These are phyloP conservation scores for Alca torda DNA, from an alignment of 2,797 vertebrate species.

Conservation along the genomic window DNA sequence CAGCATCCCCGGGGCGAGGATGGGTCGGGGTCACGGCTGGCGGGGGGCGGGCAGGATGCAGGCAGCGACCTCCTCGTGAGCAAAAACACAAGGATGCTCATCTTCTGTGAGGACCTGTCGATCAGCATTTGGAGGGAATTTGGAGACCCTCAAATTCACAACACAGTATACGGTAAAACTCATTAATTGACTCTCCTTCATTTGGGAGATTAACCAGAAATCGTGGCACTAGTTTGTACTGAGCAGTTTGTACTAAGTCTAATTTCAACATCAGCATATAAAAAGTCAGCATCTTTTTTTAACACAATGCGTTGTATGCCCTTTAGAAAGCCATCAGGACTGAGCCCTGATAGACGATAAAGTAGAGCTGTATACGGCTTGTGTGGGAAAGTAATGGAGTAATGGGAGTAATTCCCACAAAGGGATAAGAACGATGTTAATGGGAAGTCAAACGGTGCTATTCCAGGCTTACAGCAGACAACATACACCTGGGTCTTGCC, in stretches of 20 bases:
- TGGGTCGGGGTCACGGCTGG: fast-evolving
- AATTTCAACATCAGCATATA: not conserved
- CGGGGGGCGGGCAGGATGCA: no score
- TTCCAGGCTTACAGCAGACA: not conserved
- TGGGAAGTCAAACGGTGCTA: not conserved
- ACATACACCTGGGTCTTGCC: no score
- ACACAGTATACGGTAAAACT: no score
- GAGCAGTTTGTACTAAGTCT: not conserved
- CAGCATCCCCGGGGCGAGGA: not conserved
- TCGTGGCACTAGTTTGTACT: no score
- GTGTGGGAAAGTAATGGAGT: not conserved
- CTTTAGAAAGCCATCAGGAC: not conserved
- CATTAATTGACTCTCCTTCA: not conserved
- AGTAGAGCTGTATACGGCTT: not conserved
- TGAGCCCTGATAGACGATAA: not conserved
- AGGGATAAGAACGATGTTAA: no score
- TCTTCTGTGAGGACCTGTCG: not conserved
- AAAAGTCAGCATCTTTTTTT: not conserved
- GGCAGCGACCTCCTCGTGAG: not conserved
- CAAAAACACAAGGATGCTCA: not conserved
- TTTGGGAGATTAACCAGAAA: no score
- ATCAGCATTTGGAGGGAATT: not conserved
- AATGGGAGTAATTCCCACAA: not conserved
- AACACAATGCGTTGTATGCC: fast-evolving
- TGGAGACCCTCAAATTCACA: not conserved